Evolutionary conservation across 2,113 vertebrate genomes (phyloP).

Genomic region (Reinhardtius hippoglossoides): DNA sequence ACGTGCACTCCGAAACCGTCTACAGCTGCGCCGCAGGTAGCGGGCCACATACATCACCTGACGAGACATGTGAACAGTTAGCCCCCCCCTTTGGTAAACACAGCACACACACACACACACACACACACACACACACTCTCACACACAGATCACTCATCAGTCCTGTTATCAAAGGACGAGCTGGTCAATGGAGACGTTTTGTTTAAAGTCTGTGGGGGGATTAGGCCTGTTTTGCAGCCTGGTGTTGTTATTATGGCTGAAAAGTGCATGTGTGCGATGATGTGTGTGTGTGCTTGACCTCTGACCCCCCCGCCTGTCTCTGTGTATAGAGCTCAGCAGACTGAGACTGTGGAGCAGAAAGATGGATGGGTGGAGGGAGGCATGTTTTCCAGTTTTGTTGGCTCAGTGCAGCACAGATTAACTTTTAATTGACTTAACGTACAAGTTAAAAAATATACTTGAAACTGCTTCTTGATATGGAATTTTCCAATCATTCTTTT

Average conservation of each 20-base stretch:
- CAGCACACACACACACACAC: slow-evolving; percentile 7
- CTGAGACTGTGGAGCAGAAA: slow-evolving; percentile 23
- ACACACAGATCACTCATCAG: slow-evolving; percentile 32
- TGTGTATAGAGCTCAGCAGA: slow-evolving; percentile 27
- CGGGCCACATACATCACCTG: slow-evolving; percentile 50
- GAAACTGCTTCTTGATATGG: not conserved
- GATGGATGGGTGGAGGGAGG: slow-evolving; percentile 6
- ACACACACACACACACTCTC: not conserved
- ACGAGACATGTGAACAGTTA: slow-evolving; percentile 56
- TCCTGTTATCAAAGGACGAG: slow-evolving; percentile 35
- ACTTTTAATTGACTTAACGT: not conserved
- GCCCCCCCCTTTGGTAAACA: slow-evolving; percentile 21
- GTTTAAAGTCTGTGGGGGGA: slow-evolving; percentile 5
- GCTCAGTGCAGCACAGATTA: slow-evolving; percentile 37
- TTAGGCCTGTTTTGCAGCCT: slow-evolving; percentile 16
- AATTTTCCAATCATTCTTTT: not conserved
- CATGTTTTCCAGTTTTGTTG: slow-evolving; percentile 20
- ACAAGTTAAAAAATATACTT: not conserved
- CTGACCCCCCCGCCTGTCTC: slow-evolving; percentile 31
- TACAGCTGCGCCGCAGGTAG: slow-evolving; percentile 46
- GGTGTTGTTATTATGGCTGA: slow-evolving; percentile 27
- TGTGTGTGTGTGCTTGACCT: slow-evolving; percentile 34
- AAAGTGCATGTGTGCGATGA: slow-evolving; percentile 16
- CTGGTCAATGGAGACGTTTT: slow-evolving; percentile 18
- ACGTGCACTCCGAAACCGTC: slow-evolving; percentile 14